phyloP scores from a whole-genome alignment of 2,888 invertebrate species.

The Resseliella maxima region DNA sequence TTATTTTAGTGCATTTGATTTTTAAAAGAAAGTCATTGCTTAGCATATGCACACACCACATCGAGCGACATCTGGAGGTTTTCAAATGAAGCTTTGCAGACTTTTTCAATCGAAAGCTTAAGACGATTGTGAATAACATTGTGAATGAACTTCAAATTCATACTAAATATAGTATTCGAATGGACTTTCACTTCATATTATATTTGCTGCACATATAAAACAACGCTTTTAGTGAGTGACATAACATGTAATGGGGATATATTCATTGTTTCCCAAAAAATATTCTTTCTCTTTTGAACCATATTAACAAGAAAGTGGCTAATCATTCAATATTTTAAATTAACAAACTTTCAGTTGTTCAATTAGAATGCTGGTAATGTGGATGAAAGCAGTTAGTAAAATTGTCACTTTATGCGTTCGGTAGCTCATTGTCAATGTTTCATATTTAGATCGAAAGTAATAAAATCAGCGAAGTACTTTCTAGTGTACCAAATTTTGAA shows the following conservation, averaged over 20 bases:
- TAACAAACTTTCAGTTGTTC: constrained; percentile 7
- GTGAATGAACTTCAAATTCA: not conserved
- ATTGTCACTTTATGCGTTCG: not conserved
- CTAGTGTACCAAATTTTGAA: not conserved
- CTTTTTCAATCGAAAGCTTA: not conserved
- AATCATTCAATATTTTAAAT: constrained; percentile 35
- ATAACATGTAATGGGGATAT: constrained; percentile 15
- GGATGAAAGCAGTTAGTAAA: not conserved
- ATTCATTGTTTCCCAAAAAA: not conserved
- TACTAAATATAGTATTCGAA: not conserved
- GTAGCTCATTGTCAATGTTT: not conserved
- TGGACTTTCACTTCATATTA: not conserved
- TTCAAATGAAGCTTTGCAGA: not conserved
- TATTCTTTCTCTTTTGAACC: not conserved
- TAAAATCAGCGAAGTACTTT: not conserved
- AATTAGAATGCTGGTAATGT: not conserved
- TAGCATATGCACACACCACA: constrained; percentile 6
- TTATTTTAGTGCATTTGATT: not conserved
- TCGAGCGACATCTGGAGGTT: not conserved
- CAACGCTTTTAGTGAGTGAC: not conserved
- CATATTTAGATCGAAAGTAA: not conserved
- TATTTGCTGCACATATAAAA: not conserved
- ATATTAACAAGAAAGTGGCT: not conserved
- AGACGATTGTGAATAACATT: constrained; percentile 3
- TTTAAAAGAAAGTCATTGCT: not conserved